These are phyloP conservation scores for Agonopterix heracliana DNA, from an alignment of 2,888 invertebrate species.

Conservation along the genomic window DNA sequence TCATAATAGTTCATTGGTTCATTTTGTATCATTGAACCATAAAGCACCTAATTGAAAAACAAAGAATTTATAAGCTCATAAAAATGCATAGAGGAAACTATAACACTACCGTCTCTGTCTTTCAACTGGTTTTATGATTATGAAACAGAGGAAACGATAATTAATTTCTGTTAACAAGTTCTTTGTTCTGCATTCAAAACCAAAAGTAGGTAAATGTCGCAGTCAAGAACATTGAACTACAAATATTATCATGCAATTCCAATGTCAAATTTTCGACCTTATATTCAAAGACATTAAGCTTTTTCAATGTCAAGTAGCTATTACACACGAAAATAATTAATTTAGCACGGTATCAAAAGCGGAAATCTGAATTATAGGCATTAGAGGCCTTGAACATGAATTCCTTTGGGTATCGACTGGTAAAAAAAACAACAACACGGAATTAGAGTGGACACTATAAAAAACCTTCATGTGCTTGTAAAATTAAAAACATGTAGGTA, in stretches of 20 bases:
- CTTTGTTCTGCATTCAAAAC: conserved; percentile 5
- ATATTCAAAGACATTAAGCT: background rate
- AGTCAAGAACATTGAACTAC: conserved; percentile 10
- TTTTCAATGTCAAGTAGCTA: background rate
- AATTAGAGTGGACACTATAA: conserved; percentile 21
- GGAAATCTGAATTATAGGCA: conserved; percentile 19
- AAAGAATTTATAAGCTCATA: background rate
- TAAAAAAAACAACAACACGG: conserved; percentile 24
- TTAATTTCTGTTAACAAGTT: background rate
- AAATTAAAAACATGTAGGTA: conserved; percentile 2
- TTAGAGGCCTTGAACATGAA: conserved; percentile 25
- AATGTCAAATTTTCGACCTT: background rate
- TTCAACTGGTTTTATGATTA: too few species aligned
- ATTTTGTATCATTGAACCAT: background rate
- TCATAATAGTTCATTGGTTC: too few species aligned
- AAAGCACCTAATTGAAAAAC: background rate
- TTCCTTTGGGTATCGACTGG: conserved; percentile 17
- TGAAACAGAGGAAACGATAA: too few species aligned
- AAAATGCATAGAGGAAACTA: conserved; percentile 2
- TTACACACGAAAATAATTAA: conserved; percentile 17
- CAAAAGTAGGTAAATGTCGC: conserved; percentile 11
- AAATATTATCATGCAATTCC: background rate
- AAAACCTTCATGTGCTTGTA: conserved; percentile 20
- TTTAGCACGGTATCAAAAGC: conserved; percentile 19
- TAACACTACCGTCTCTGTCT: background rate